Conservation (phyloP, 2,113 vertebrate species). For the Galemys pyrenaicus region DNA sequence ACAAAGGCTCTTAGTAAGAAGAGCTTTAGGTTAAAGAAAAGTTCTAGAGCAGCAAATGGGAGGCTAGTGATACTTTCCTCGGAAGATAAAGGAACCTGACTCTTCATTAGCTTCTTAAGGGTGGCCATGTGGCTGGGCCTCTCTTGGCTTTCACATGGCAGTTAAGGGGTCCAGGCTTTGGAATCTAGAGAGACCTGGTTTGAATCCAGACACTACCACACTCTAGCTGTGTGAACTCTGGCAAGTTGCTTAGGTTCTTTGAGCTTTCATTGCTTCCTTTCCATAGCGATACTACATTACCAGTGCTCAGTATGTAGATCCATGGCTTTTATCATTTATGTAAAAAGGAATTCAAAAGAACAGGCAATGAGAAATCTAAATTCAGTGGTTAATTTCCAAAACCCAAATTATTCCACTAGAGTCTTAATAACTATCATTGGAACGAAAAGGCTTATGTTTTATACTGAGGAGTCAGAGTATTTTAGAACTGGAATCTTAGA, state of each 20-base stretch:
- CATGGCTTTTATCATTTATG: not conserved
- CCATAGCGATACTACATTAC: not conserved
- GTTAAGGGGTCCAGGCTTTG: not conserved
- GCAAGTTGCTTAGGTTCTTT: not conserved
- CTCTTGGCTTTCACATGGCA: not conserved
- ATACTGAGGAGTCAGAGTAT: not conserved
- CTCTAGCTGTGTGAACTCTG: slow-evolving; percentile 33
- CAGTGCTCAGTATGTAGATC: not conserved
- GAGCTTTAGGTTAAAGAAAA: not conserved
- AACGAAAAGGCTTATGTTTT: not conserved
- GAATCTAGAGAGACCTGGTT: not conserved
- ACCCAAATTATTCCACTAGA: not conserved
- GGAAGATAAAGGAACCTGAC: not conserved
- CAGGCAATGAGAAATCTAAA: not conserved
- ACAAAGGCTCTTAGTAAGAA: not conserved
- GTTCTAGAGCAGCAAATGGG: not conserved
- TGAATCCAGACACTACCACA: not conserved
- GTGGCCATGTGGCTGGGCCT: not conserved
- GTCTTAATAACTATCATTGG: not conserved
- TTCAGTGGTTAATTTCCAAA: slow-evolving; percentile 40
- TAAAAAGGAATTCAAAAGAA: not conserved
- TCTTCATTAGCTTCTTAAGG: not conserved
- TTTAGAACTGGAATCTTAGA: not conserved
- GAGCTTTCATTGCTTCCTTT: slow-evolving; percentile 5
- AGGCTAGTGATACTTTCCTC: not conserved